Conservation (phyloP, 2,888 invertebrate genomes). For the Omphaloscelis lunosa region DNA sequence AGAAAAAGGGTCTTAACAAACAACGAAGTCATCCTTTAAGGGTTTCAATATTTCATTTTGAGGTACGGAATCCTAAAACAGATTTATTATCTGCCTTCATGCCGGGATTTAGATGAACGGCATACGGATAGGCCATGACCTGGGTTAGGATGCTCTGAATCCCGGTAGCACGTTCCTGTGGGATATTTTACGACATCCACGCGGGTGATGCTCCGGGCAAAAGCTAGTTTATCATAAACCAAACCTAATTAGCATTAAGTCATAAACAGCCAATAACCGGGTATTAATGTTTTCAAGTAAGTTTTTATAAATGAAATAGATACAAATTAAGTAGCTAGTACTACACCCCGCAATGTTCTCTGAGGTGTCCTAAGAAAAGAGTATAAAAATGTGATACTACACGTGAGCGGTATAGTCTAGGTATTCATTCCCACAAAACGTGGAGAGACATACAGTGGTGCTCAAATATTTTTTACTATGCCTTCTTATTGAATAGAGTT, state of each 20-base stretch:
- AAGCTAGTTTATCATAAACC: background rate
- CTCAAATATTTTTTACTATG: slow-evolving; percentile 63
- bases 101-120: no score
- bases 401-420: slow-evolving; percentile 70
- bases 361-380: background rate
- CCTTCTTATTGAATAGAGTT: background rate
- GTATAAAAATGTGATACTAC: slow-evolving; percentile 63
- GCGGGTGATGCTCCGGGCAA: no score
- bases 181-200: no score
- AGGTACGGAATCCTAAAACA: no score
- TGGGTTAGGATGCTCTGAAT: no score
- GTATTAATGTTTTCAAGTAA: no score
- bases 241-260: background rate
- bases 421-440: slow-evolving; percentile 67
- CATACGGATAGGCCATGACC: no score
- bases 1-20: no score
- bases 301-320: background rate
- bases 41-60: no score
- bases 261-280: background rate
- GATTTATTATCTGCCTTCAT: no score
- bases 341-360: background rate
- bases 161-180: no score
- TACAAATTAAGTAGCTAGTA: background rate
- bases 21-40: no score
- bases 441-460: slow-evolving; percentile 52